Evolutionary conservation across 2,113 vertebrate genomes (phyloP), one percentile per base, ranked within the genome.

Genomic region (Lathamus discolor): DNA sequence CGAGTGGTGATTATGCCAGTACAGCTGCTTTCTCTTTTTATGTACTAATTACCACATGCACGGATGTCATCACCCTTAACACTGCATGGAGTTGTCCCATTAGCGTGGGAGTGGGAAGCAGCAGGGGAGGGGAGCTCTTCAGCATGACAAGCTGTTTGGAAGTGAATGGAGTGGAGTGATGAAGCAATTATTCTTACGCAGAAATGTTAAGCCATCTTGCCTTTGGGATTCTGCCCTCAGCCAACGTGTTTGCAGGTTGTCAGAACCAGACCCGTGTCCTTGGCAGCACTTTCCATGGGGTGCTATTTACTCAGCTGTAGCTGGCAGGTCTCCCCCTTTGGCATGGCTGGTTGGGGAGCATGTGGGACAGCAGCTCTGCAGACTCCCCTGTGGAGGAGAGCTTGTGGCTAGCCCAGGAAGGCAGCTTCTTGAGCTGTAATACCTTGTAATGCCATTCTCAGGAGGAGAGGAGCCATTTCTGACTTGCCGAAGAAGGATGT

Each of bases 41-140:
- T 95, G 86, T 94, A 75, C 95, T 96, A 96, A 97, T 95, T 95
- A 94, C 89, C 88, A 91, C 93, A 94, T 8, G 20, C 90, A 33
- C 24, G 43, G 94, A 92, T 96, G 88, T 95, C 96, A 94, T 93
- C 93, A 95, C 94, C 96, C 96, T 95, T 96, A 95, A 92, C 93
- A 92, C 87, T 90, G 92, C 93, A 94, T 92, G 95, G 91, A 90
- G 94, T 79, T 90, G 94, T 93, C 94, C 95, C 91, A 94, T 97
- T 96, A 95, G 88, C 7, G 79, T 96, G 92, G 91, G 93, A 97
- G 84, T 82, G 88, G 92, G 81, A 95, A 96, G 86, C 91, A 94
- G 91, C 66, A 86, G 96, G 95, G 93, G 52, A 91, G 74, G 91
- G 92, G 72, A 95, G 84, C 91, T 95, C 89, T 97, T 93, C 11